A percentile compares a stretch with the other conserved stretches of the same genome.
phyloP scores from a whole-genome alignment of 2,797 vertebrate species.

The Dicrostonyx torquatus region DNA sequence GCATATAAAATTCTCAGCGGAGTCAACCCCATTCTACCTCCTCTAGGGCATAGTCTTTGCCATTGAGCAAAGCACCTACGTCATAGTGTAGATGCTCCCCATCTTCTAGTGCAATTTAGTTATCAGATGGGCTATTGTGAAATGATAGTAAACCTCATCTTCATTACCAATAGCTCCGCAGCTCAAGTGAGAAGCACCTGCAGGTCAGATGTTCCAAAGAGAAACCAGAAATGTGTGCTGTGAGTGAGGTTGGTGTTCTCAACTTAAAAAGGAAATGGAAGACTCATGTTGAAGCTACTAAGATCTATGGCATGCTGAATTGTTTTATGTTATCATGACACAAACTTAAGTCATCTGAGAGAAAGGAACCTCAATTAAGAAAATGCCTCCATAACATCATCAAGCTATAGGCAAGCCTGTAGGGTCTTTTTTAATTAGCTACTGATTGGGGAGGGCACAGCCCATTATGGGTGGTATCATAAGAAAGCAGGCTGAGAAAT shows the following conservation, averaged over 20 bases:
- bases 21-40: background rate
- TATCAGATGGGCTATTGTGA: background rate
- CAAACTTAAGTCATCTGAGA: background rate
- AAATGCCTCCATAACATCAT: background rate
- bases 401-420: background rate
- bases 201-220: background rate
- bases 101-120: too few relatives aligned
- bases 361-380: background rate
- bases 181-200: background rate
- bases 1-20: too few relatives aligned
- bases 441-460: background rate
- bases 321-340: background rate
- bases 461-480: background rate
- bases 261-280: background rate
- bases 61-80: background rate
- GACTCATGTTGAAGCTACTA: background rate
- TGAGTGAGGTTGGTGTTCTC: background rate
- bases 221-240: background rate
- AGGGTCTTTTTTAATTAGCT: background rate
- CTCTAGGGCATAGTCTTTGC: background rate
- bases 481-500: background rate
- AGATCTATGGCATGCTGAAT: background rate
- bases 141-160: background rate
- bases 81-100: background rate
- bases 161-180: background rate